Evolutionary conservation across 2,113 vertebrate species (phyloP).

Genomic region (Polypterus senegalus): DNA sequence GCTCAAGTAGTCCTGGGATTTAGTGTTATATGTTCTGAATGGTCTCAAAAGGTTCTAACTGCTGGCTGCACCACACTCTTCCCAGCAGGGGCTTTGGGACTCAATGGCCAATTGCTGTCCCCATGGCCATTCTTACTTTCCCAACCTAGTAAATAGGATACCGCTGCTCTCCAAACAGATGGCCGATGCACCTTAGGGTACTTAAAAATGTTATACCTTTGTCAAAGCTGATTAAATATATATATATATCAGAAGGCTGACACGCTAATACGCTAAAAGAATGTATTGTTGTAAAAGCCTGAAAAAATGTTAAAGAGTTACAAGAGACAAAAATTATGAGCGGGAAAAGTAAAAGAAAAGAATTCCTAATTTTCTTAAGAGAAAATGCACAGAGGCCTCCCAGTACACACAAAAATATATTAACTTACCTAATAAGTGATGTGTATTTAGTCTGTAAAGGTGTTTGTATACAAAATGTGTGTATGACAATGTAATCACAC

Average conservation of each 20-base stretch:
- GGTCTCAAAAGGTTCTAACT: slow-evolving; percentile 1
- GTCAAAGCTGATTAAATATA: slow-evolving; percentile 15
- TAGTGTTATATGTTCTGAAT: not conserved
- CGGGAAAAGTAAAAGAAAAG: too few relatives aligned
- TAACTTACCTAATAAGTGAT: too few relatives aligned
- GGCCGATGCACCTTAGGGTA: slow-evolving; percentile 10
- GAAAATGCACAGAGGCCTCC: too few relatives aligned
- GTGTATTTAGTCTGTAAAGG: too few relatives aligned
- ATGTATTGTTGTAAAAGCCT: too few relatives aligned
- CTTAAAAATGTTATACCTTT: slow-evolving; percentile 12
- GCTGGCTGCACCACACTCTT: slow-evolving; percentile 5
- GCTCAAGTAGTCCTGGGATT: not conserved
- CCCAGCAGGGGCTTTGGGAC: slow-evolving; percentile 2
- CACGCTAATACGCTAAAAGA: too few relatives aligned
- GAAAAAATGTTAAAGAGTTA: too few relatives aligned
- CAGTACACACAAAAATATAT: too few relatives aligned
- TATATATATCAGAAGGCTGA: not conserved
- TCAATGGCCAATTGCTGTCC: not conserved
- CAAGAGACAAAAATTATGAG: too few relatives aligned
- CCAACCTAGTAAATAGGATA: slow-evolving; percentile 3
- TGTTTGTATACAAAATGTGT: too few relatives aligned
- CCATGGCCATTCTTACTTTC: slow-evolving; percentile 4
- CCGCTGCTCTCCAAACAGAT: slow-evolving; percentile 17
- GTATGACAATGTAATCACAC: too few relatives aligned
- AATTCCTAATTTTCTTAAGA: too few relatives aligned